Evolutionary conservation across 1,140 invertebrate genomes (phyloP), one percentile per base, ranked within the genome.

Genomic region (Eciton burchellii): DNA sequence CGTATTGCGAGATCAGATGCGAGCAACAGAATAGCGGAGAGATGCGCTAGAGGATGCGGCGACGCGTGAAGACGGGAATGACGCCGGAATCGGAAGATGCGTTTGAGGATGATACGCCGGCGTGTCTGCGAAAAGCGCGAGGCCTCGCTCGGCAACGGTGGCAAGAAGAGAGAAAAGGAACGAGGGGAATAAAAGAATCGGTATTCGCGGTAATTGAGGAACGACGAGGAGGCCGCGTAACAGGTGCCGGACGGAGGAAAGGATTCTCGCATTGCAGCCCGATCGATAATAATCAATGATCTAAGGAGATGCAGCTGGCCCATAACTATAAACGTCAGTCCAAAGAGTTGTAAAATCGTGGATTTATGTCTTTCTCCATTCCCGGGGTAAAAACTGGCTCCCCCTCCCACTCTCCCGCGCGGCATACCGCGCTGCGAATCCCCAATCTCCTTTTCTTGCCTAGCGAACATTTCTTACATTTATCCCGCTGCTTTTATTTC

Each of bases 221-320:
- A 1, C 11, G 12, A 26, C 26, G 3, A 21, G 59, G 19, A 54
- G 57, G 47, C 52, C 54, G 71, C 73, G 84, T 88, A 89, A 85
- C 85, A 89, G 88, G 84, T 89, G 85, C 83, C 82, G 77, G 82
- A 77, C 82, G 49, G 70, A 49, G 45, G 19, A 52, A 54, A 72
- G 26, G 76, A 85, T 77, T 60, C 19, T 82, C 66, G 35, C 6
- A 82, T 82, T 82, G 57, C 79, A 49, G 56, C 16, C 62, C 72
- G 81, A 89, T 90, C 81, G 76, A 83, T 90, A 88, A 43, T 84
- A 71, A 85, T 89, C 84, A 83, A 88, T 88, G 79, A 87, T 87
- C 70, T 77, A 77, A 81, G 72, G 76, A 83, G 60, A 87, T 84
- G 81, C 82, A 84, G 74, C 62, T 82, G 85, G 59, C 62, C 47